Conservation (phyloP, 2,888 invertebrate genomes). For the Steinernema hermaphroditum region DNA sequence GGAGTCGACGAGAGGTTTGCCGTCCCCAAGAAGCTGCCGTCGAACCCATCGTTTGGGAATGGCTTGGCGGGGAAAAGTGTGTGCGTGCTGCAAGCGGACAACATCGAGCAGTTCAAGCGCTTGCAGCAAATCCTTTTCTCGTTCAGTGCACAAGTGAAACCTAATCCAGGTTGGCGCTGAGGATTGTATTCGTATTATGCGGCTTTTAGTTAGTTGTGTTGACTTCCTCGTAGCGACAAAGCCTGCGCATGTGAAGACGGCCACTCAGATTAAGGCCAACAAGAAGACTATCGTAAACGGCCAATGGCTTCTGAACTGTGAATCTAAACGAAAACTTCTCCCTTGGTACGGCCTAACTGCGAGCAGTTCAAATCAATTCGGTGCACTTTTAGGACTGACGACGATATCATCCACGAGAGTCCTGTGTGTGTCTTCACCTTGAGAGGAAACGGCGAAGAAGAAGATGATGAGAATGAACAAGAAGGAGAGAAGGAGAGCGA, state of each 20-base stretch:
- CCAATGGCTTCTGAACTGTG: background rate
- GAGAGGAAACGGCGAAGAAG: background rate
- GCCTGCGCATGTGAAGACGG: background rate
- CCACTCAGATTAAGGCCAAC: background rate
- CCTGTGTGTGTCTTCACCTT: background rate
- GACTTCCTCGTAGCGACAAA: background rate
- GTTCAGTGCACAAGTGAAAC: background rate
- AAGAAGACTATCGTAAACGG: background rate
- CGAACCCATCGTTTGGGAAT: background rate
- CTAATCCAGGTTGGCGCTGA: background rate
- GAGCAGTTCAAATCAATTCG: background rate
- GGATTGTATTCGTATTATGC: background rate
- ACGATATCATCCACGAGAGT: constrained; percentile 3
- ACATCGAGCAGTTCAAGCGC: background rate
- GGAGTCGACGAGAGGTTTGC: background rate
- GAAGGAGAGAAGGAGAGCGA: too few relatives aligned
- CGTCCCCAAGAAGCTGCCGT: background rate
- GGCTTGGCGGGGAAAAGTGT: background rate
- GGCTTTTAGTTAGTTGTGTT: background rate
- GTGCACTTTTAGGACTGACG: background rate
- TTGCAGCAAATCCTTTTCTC: background rate
- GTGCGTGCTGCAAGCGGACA: background rate
- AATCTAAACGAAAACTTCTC: background rate
- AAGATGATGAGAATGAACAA: background rate
- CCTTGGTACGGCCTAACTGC: background rate